Percentiles rank a stretch among this genome's conserved stretches.
phyloP scores from a whole-genome alignment of 2,888 invertebrate species.

The Gisinianus flammeolus region DNA sequence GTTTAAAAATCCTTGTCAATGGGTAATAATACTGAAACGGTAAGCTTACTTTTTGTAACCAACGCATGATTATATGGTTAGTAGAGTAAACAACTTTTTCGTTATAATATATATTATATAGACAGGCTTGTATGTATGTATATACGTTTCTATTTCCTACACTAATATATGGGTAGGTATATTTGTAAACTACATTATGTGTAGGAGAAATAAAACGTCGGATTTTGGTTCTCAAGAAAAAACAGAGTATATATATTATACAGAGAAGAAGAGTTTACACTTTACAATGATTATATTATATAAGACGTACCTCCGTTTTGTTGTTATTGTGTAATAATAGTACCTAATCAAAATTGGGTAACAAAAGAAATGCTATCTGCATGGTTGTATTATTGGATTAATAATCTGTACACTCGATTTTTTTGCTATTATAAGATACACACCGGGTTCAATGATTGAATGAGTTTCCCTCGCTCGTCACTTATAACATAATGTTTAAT shows the following conservation, averaged over 20 bases:
- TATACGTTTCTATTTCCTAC: too few relatives aligned
- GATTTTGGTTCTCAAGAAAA: neutral
- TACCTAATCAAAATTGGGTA: too few relatives aligned
- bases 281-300: too few relatives aligned
- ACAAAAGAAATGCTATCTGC: too few relatives aligned
- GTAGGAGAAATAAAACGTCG: neutral
- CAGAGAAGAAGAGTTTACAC: too few relatives aligned
- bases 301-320: too few relatives aligned
- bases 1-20: conserved; percentile 1
- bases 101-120: neutral
- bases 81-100: neutral
- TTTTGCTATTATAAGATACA: conserved; percentile 4
- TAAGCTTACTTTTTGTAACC: neutral
- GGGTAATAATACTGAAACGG: conserved; percentile 8
- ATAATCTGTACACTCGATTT: neutral
- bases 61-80: neutral
- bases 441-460: conserved; percentile 39
- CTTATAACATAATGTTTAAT: neutral
- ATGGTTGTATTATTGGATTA: too few relatives aligned
- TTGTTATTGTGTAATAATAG: too few relatives aligned
- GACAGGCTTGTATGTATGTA: too few relatives aligned
- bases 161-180: too few relatives aligned
- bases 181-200: conserved; percentile 1
- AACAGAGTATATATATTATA: too few relatives aligned
- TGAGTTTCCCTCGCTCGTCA: neutral